Base-by-base conservation (phyloP, 2,888 invertebrate genomes). In the Drosophila limbata region DNA sequence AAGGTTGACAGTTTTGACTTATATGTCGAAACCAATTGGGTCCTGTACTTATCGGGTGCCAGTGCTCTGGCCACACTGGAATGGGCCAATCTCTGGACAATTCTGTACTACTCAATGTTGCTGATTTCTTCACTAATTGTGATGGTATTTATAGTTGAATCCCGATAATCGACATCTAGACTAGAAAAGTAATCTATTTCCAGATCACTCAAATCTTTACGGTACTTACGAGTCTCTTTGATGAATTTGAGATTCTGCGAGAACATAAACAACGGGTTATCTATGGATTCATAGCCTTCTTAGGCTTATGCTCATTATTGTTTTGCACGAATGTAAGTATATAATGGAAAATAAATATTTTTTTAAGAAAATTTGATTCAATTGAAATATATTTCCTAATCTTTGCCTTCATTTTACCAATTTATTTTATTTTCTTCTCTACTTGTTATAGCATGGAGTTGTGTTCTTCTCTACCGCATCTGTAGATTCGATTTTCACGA, bases 61-160 rank as follows among this genome's bases (percentile, higher is more conserved):
- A 90, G 85, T 57, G 89, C 73, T 8, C 51, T 92, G 63, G 70
- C 84, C 0, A 31, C 73, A 1, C 35, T 91, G 63, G 81, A 80
- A n/a, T 73, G 94, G 79, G 94, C 96, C 0, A 95, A 96, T 77
- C 91, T 96, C 15, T 96, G 96, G 96, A 95, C 96, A 0, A 90
- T 96, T 1, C 92, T 95, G 0, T 97, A 96, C 91, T 96, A 96
- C 91, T 91, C 95, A 0, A 96, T 96, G 96, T 91, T 97, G 31
- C 95, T 96, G 89, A 94, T 96, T 83, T 81, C 94, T 96, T 78
- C 95, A 94, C 77, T 93, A 95, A 69, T 94, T 96, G 88, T 97
- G 96, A 91, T 95, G 95, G 93, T 98, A 96, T 90, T 95, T 37
- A 8, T 28, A 8, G 28, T 28, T 28, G 2, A 28, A 11, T 4